Base-by-base conservation (phyloP, 1,140 invertebrate genomes). In the Cherax quadricarinatus region DNA sequence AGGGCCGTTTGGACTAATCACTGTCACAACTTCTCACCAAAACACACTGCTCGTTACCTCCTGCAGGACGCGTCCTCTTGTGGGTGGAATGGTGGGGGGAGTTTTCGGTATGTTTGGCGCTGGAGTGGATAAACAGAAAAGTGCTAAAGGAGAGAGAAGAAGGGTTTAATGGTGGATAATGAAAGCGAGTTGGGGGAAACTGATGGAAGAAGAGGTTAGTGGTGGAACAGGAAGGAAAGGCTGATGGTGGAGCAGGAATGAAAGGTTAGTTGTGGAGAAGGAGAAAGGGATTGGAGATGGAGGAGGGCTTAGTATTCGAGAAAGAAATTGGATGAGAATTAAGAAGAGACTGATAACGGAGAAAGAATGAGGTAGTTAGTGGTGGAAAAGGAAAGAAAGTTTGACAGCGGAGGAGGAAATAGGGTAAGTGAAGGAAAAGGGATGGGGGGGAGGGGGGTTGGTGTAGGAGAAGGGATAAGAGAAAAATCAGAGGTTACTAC, bases 21-120 rank as follows among this genome's bases (percentile, higher is more conserved):
- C 85, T 87, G 90, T 91, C 84, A 91, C 90, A 91, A 91, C 84
- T 86, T 91, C 90, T 81, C 83, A 62, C 84, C 48, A 41, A 88
- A 88, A 88, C 86, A 41, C 86, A 75, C 75, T 78, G 49, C 86
- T 80, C 86, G 86, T 88, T 88, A 88, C 53, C 70, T 81, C 53
- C 78, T 75, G 62, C 60, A 7, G 62, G 41, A 10, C 41, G 51
- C 21, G 3, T 60, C 53, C n/a, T 79, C 51, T 18, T 16, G 60
- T 24, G 57, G 49, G 1, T 0, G 49, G 75, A 30, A 53, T n/a
- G 18, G 18, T 3, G 62, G 78, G 12, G 86, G 75, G 18, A 4
- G 1, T 6, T 41, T 41, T 41, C 30, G 30, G 30, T 41, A 2
- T 0, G 30, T 41, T 41, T 41, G 30, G 30, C 30, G 30, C 30